Percentiles rank a stretch among this genome's conserved stretches.
phyloP scores from a whole-genome alignment of 2,113 vertebrate species.

The Barbus barbus region DNA sequence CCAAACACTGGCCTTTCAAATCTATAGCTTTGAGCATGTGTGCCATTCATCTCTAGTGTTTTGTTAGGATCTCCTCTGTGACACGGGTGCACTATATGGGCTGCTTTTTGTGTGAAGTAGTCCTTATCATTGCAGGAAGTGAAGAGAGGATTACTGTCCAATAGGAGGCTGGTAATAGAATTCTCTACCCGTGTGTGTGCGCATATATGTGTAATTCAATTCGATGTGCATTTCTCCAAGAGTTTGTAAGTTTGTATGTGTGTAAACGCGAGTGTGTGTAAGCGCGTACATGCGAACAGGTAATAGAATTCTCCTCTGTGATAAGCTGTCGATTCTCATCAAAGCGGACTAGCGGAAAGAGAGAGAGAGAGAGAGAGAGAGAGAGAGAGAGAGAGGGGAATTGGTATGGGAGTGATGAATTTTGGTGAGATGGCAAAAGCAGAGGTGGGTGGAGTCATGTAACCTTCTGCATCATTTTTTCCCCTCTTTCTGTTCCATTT shows the following conservation, averaged over 20 bases:
- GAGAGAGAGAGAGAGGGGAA: not conserved
- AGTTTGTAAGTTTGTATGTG: conserved; percentile 15
- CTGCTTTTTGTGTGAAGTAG: conserved; percentile 14
- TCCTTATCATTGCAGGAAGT: conserved; percentile 8
- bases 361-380: not conserved
- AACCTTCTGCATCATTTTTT: not conserved
- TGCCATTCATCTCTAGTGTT: not conserved
- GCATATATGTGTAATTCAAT: conserved; percentile 32
- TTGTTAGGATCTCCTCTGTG: not conserved
- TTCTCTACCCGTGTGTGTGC: conserved; percentile 16
- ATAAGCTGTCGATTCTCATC: conserved; percentile 52
- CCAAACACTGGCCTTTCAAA: not conserved
- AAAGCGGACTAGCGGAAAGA: conserved; percentile 40
- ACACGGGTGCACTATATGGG: not conserved
- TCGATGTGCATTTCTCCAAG: conserved; percentile 19
- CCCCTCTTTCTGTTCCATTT: not conserved
- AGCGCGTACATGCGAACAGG: conserved; percentile 6
- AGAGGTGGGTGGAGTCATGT: not conserved
- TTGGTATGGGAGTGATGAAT: not conserved
- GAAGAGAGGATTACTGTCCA: conserved; percentile 23
- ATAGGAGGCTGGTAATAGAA: conserved; percentile 5
- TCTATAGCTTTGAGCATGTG: not conserved
- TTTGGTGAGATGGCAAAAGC: not conserved
- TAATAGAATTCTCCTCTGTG: conserved; percentile 50
- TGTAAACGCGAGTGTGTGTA: conserved; percentile 6